phyloP scores from a whole-genome alignment of 2,113 vertebrate genomes.

The Lepus americanus region DNA sequence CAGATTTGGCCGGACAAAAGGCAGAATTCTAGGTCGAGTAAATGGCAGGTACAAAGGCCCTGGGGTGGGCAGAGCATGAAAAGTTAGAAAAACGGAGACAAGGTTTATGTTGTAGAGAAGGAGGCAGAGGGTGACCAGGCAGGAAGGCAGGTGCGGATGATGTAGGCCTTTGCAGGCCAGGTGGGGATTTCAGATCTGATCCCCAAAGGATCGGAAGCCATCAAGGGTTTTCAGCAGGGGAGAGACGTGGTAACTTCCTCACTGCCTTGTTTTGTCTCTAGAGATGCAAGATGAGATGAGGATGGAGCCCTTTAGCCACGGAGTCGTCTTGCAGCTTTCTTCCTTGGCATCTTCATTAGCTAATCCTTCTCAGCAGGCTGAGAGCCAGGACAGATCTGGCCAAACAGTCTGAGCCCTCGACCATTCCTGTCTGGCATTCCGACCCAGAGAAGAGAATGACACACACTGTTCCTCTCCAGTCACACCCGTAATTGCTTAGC shows the following conservation, averaged over 20 bases:
- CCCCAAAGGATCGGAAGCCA: neutral
- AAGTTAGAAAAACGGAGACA: neutral
- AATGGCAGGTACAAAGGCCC: neutral
- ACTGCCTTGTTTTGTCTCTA: neutral
- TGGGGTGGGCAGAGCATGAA: neutral
- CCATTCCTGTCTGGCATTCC: neutral
- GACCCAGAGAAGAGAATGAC: neutral
- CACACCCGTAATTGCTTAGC: no score
- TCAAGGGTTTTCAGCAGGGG: neutral
- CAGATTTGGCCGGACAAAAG: neutral
- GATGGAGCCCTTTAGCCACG: neutral
- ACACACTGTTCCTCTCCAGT: neutral
- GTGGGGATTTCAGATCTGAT: neutral
- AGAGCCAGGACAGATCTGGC: neutral
- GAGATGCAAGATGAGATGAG: neutral
- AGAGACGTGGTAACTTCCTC: neutral
- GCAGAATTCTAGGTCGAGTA: neutral
- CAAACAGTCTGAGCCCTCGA: neutral
- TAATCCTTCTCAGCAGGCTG: neutral
- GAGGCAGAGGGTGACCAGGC: neutral
- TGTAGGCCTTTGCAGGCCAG: neutral
- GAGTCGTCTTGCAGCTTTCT: neutral
- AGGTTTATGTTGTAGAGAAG: neutral
- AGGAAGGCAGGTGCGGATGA: neutral
- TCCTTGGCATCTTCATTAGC: neutral